Evolutionary conservation across 1,140 invertebrate genomes (phyloP), one percentile per base, ranked within the genome.

Genomic region (Amyelois transitella): DNA sequence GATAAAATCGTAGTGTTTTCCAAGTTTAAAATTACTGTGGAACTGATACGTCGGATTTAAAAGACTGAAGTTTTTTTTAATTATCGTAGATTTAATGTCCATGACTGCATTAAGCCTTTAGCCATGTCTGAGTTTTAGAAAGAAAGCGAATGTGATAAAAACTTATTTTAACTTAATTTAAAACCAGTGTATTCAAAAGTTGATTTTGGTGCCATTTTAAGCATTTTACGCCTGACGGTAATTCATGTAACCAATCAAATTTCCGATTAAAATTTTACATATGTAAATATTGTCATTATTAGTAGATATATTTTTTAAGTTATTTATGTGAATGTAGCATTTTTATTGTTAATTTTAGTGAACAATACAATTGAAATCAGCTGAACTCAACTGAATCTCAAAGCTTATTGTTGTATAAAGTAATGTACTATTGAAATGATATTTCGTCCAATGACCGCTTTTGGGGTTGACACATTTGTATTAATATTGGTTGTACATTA

Each of bases 331-430:
- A 84, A 82, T 81, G 59, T 83, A 77, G 75, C 64, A 67, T 74
- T 83, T 81, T 72, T 80, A 79, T 77, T 79, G 75, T 82, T 78
- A 77, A 82, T 84, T 66, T 81, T 80, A 81, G 53, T 77, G 65
- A 75, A 82, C 63, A 71, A 75, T 81, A 75, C 59, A 69, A 81
- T 71, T 77, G 62, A 81, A 83, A 83, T 86, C 77, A 84, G 77
- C 81, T 87, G 74, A 85, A 79, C 73, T 73, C 70, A 63, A 70
- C 74, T 79, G 84, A 84, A 87, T 87, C 84, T 87, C 84, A 81
- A 75, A 66, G 71, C 64, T 69, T 72, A 72, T 75, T 81, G 75
- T 73, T 85, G 69, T 81, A 80, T 77, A 76, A 62, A 65, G 58
- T 53, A 75, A 80, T 75, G 66, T 74, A 81, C 58, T 72, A 72